A percentile compares a stretch with the other conserved stretches of the same genome.
Evolutionary conservation across 2,888 invertebrate genomes (phyloP).

Genomic region (Periphyllus acericola): DNA sequence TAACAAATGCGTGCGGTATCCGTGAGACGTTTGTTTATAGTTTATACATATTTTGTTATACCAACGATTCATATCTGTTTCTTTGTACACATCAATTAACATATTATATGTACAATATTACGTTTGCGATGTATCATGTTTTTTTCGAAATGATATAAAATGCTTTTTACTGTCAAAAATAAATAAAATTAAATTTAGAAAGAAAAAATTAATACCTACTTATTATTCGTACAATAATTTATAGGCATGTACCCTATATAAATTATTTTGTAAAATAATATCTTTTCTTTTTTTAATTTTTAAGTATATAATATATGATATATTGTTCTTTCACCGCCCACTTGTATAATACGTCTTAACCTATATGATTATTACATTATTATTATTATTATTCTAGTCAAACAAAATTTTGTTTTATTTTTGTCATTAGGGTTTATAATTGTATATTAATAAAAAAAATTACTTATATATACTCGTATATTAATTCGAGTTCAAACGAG

Average conservation of each 20-base stretch:
- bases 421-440: no score
- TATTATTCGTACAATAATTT: no score
- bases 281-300: no score
- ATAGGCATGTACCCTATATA: no score
- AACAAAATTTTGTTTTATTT: no score
- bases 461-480: slow-evolving; percentile 15
- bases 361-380: slow-evolving; percentile 26
- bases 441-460: slow-evolving; percentile 37
- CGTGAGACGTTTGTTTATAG: no score
- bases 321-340: slow-evolving; percentile 58
- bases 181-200: slow-evolving; percentile 24
- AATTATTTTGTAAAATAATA: no score
- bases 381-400: slow-evolving; percentile 57
- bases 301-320: slow-evolving; percentile 31
- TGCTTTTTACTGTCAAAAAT: slow-evolving; percentile 44
- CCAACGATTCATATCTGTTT: no score
- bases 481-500: slow-evolving; percentile 42
- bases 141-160: slow-evolving; percentile 21
- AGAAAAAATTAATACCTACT: no score
- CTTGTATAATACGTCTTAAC: slow-evolving; percentile 58
- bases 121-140: neutral
- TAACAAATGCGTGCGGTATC: no score
- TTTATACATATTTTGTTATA: no score
- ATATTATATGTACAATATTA: slow-evolving; percentile 1
- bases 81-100: no score